These are phyloP conservation scores for Hassar affinis DNA, from an alignment of 2,113 vertebrate species.

Conservation along the genomic window DNA sequence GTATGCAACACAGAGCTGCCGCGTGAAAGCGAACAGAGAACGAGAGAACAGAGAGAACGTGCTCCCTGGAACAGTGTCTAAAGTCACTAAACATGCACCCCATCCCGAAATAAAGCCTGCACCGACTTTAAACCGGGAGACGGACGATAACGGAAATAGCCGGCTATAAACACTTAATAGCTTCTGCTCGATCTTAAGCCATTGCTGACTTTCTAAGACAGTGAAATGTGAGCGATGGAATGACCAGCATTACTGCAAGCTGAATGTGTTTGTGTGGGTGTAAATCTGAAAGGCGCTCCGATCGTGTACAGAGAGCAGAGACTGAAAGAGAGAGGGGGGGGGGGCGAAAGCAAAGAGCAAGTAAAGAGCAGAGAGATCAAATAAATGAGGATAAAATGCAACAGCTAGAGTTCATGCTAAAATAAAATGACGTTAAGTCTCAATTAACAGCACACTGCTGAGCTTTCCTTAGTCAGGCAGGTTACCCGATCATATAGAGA, in stretches of 20 bases:
- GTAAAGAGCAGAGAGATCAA: background rate
- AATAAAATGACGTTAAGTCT: background rate
- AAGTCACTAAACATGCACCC: background rate
- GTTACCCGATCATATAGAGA: background rate
- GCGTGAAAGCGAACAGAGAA: background rate
- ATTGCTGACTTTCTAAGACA: constrained; percentile 29
- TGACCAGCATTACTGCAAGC: constrained; percentile 37
- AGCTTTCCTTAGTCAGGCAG: background rate
- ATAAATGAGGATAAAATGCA: background rate
- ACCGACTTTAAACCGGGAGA: constrained; percentile 8
- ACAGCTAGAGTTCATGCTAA: background rate
- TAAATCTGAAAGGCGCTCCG: constrained; percentile 34
- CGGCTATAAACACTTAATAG: constrained; percentile 36
- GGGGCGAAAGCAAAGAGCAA: background rate
- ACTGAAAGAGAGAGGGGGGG: constrained; percentile 8
- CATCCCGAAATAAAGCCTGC: background rate
- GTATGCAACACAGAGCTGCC: background rate
- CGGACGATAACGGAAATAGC: background rate
- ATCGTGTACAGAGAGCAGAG: background rate
- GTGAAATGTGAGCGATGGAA: constrained; percentile 41
- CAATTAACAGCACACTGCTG: background rate
- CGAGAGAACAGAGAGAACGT: background rate
- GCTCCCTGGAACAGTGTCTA: background rate
- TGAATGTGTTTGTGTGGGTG: constrained; percentile 49
- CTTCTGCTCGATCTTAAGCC: constrained; percentile 35